Percentiles rank a stretch among this genome's conserved stretches.
phyloP scores from a whole-genome alignment of 1,140 invertebrate species.

The Zaprionus nigranus region DNA sequence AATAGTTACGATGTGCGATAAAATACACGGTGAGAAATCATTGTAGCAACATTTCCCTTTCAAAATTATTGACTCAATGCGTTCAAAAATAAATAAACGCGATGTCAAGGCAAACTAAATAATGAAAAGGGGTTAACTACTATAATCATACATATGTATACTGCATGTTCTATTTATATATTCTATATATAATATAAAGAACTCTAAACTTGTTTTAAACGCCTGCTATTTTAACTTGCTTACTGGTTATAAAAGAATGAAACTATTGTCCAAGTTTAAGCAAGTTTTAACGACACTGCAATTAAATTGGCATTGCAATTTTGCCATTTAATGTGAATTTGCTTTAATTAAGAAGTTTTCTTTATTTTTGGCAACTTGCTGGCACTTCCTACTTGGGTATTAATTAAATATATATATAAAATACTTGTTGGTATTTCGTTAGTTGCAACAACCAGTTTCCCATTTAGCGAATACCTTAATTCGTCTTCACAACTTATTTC shows the following conservation, averaged over 20 bases:
- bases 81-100: background rate
- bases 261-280: background rate
- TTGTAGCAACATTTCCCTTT: background rate
- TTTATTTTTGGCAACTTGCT: slow-evolving; percentile 35
- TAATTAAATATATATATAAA: slow-evolving; percentile 3
- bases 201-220: too few relatives aligned
- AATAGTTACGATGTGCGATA: slow-evolving; percentile 56
- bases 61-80: slow-evolving; percentile 3
- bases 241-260: background rate
- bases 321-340: background rate
- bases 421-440: slow-evolving; percentile 5
- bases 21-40: slow-evolving; percentile 59
- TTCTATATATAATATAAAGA: background rate
- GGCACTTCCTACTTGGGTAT: slow-evolving; percentile 42
- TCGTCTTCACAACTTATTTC: slow-evolving; percentile 12
- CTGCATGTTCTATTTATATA: too few relatives aligned
- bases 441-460: slow-evolving; percentile 7
- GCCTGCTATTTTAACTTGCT: too few relatives aligned
- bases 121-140: background rate
- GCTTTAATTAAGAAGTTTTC: background rate
- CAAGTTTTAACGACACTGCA: background rate
- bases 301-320: background rate
- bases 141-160: too few relatives aligned
- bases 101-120: background rate
- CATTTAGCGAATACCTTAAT: background rate